phyloP scores from a whole-genome alignment of 2,113 vertebrate genomes.

The Egretta garzetta region DNA sequence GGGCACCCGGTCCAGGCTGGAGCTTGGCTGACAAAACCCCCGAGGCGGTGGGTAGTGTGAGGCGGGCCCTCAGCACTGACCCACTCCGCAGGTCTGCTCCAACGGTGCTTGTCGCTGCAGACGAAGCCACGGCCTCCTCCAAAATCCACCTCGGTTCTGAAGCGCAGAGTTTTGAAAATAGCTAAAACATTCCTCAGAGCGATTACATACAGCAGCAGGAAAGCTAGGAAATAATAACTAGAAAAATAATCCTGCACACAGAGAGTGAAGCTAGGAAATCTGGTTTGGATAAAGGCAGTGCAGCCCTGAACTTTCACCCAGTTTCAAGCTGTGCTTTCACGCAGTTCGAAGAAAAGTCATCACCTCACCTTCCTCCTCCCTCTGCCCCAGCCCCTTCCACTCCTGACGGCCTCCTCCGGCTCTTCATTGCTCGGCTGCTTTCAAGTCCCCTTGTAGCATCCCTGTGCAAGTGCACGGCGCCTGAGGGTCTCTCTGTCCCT shows the following conservation, averaged over 20 bases:
- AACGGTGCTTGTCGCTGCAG: neutral
- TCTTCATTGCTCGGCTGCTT: neutral
- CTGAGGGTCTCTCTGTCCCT: neutral
- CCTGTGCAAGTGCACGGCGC: neutral
- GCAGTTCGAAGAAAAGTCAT: neutral
- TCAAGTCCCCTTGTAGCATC: neutral
- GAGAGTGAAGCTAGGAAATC: neutral
- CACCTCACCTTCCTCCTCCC: neutral
- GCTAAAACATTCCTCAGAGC: neutral
- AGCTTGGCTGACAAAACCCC: neutral
- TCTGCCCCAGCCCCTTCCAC: neutral
- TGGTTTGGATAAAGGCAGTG: slow-evolving; percentile 36
- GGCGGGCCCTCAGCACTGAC: neutral
- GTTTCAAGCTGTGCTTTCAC: neutral
- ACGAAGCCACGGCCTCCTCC: neutral
- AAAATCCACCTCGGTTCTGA: neutral
- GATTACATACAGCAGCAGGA: neutral
- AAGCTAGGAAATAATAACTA: neutral
- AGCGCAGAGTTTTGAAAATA: neutral
- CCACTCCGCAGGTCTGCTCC: neutral
- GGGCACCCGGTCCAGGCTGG: neutral
- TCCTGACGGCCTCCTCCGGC: neutral
- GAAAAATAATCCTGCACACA: neutral
- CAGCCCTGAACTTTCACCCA: neutral
- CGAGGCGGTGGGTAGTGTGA: neutral